Percentiles rank a stretch among this genome's conserved stretches.
phyloP scores from a whole-genome alignment of 1,140 invertebrate genomes.

The Scaptomyza hsui region DNA sequence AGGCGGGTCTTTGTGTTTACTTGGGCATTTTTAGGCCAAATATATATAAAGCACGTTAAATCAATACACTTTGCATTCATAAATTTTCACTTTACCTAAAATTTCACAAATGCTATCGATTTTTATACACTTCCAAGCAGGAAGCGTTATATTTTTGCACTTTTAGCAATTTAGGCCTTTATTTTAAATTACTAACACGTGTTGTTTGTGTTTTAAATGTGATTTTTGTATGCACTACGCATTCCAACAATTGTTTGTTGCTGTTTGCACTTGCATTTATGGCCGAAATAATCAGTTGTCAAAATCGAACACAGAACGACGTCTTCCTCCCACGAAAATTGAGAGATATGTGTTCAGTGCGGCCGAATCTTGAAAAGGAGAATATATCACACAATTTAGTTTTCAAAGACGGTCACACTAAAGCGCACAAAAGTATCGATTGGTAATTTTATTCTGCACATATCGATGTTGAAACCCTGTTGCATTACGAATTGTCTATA shows the following conservation, averaged over 20 bases:
- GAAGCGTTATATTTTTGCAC: conserved; percentile 14
- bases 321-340: conserved; percentile 21
- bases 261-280: conserved; percentile 41
- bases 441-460: neutral
- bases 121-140: conserved; percentile 21
- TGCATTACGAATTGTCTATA: too few species aligned
- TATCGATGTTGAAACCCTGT: too few species aligned
- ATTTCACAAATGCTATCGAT: conserved; percentile 35
- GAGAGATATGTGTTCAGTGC: conserved; percentile 29
- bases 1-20: conserved; percentile 7
- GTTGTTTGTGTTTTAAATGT: neutral
- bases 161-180: neutral
- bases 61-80: conserved; percentile 41
- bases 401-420: neutral
- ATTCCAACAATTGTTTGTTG: conserved; percentile 13
- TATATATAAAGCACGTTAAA: conserved; percentile 11
- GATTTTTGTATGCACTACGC: conserved; percentile 42
- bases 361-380: neutral
- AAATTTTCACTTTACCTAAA: conserved; percentile 39
- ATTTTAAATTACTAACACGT: neutral
- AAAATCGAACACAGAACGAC: conserved; percentile 1
- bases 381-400: neutral
- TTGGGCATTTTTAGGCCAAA: neutral
- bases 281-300: conserved; percentile 29
- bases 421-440: neutral